Evolutionary conservation across 1,140 invertebrate species (phyloP), one percentile per base, ranked within the genome.

Genomic region (Nymphalis io): DNA sequence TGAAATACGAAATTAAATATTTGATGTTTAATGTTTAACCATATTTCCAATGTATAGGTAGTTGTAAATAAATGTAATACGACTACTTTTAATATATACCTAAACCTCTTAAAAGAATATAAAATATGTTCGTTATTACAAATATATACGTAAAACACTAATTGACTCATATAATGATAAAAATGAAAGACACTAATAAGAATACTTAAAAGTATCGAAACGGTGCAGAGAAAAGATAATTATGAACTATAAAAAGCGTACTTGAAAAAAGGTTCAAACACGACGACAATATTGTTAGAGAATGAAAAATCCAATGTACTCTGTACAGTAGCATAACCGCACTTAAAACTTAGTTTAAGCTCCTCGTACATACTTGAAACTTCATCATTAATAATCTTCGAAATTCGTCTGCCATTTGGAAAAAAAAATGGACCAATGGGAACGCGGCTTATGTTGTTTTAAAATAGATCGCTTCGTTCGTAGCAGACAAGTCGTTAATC

Each of bases 361-460:
- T 81, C 72, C 76, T 82, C 70, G 82, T 78, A 81, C 81, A 78
- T 79, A 65, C 73, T 79, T 75, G 75, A 82, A 70, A 82, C 72
- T 78, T 64, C 74, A 73, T 84, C 84, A 89, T 88, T 85, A 87
- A 85, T 88, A 79, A 88, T 87, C 76, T 85, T 85, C 80, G 79
- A 83, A 87, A 81, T 81, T 88, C 79, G 80, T 78, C 81, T 84
- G 76, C 83, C 83, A 84, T 87, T 81, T 82, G 79, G 75, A 74
- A 78, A 83, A 82, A 90, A 85, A 85, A 78, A 75, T 57, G 66
- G 60, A 80, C 88, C 88, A 90, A 91, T 88, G 68, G 66, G 76
- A 83, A 72, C 70, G 21, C 72, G 63, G 74, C 70, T 72, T 77
- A 70, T 72, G 68, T 82, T 80, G 82, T 88, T 88, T 83, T 74